phyloP scores from a whole-genome alignment of 2,888 invertebrate genomes.

The Salpingus planirostris region DNA sequence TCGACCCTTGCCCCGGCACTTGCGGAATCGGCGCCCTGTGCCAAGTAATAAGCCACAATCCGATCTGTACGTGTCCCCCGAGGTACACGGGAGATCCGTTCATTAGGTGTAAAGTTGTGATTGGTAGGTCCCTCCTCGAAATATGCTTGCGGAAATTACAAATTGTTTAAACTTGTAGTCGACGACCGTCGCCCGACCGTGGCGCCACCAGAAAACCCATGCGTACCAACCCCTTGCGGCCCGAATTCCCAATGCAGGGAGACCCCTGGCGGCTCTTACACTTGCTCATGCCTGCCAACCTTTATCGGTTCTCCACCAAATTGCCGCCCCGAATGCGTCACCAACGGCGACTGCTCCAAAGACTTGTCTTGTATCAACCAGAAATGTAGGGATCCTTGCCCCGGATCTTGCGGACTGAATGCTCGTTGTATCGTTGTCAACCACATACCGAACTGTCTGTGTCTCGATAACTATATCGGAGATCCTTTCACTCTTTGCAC shows the following conservation, averaged over 20 bases:
- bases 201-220: slow-evolving; percentile 43
- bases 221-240: slow-evolving; percentile 63
- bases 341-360: slow-evolving; percentile 62
- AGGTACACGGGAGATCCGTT: slow-evolving; percentile 54
- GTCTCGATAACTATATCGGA: slow-evolving; percentile 56
- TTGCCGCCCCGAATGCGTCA: slow-evolving; percentile 67
- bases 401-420: slow-evolving; percentile 63
- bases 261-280: slow-evolving; percentile 33
- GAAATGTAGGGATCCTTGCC: slow-evolving; percentile 65
- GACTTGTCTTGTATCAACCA: slow-evolving; percentile 61
- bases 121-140: too few relatives aligned
- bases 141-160: too few relatives aligned
- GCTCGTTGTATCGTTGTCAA: slow-evolving; percentile 65
- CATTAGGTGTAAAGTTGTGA: slow-evolving; percentile 33
- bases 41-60: slow-evolving; percentile 51
- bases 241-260: slow-evolving; percentile 49
- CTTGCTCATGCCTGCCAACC: slow-evolving; percentile 62
- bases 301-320: slow-evolving; percentile 62
- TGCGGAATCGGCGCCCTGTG: slow-evolving; percentile 50
- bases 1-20: slow-evolving; percentile 65
- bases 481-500: slow-evolving; percentile 58
- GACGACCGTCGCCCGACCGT: slow-evolving; percentile 15
- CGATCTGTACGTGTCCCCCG: slow-evolving; percentile 50
- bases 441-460: slow-evolving; percentile 67
- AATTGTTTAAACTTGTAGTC: slow-evolving; percentile 7